Evolutionary conservation across 2,113 vertebrate genomes (phyloP), one percentile per base, ranked within the genome.

Genomic region (Spea multiplicata): DNA sequence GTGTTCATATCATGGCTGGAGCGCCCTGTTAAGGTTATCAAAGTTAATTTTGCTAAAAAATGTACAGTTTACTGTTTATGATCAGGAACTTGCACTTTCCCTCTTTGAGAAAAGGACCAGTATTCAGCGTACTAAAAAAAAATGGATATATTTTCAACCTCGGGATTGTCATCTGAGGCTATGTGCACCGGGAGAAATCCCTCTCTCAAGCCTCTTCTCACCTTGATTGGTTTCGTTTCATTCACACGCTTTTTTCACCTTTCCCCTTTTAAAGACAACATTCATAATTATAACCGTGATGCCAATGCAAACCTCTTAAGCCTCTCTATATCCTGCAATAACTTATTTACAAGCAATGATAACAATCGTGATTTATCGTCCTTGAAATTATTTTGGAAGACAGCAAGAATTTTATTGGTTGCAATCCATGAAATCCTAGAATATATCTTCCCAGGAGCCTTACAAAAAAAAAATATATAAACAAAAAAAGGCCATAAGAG

Each of bases 341-440:
- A 74, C 62, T 74, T 50, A 61, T 74, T 74, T 65, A 61, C 73
- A 65, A 65, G 73, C 55, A 50, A 74, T 74, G 64, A 74, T 74
- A 52, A 65, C 73, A 50, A 74, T 74, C 73, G 65, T 17, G 5
- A 74, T 74, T 74, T 74, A 74, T 74, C 49, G 73, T 47, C 73
- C 73, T 61, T 74, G 73, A 74, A 74, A 74, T 74, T 64, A 74
- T 74, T 74, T 10, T 30, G 72, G n/a, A 61, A 48, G 57, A 74
- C 53, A 46, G 7, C 14, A 12, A 30, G 73, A 48, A 50, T 74
- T 49, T 74, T 74, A 74, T 74, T 50, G 61, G 73, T 65, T 50
- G 3, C 46, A 46, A 65, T 62, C 61, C 59, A 50, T 65, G 44
- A 64, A 50, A 65, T 50, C 46, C 45, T 74, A 47, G 50, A 48